Conservation (phyloP, 2,113 vertebrate species). For the Poecile atricapillus region DNA sequence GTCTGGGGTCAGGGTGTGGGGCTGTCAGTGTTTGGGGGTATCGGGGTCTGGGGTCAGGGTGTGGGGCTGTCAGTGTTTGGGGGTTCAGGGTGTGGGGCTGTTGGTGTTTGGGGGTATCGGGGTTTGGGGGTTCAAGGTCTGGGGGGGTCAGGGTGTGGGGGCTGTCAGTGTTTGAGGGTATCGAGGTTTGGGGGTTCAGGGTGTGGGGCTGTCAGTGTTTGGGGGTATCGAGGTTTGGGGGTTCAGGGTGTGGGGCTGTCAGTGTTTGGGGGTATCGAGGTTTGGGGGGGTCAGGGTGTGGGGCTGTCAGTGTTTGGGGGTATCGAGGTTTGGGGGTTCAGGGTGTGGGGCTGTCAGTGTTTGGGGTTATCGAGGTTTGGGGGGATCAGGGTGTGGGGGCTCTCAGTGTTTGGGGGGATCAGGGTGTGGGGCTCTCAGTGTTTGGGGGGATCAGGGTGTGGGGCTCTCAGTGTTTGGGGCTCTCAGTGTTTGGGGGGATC, state of each 20-base stretch:
- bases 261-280: too few species aligned
- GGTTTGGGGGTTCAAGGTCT: too few species aligned
- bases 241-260: rapidly evolving
- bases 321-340: not conserved
- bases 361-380: not conserved
- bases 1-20: not conserved
- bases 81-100: not conserved
- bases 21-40: not conserved
- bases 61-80: too few species aligned
- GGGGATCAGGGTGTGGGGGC: too few species aligned
- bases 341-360: rapidly evolving
- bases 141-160: too few species aligned
- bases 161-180: too few species aligned
- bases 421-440: rapidly evolving
- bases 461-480: not conserved
- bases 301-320: not conserved
- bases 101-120: not conserved
- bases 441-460: too few species aligned
- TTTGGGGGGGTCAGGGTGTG: not conserved
- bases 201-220: not conserved
- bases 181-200: rapidly evolving
- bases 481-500: too few species aligned
- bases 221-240: too few species aligned
- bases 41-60: too few species aligned
- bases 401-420: not conserved